Percentiles rank a stretch among this genome's conserved stretches.
Conservation (phyloP, 2,888 invertebrate genomes). For the Himalopsyche kuldschensis region DNA sequence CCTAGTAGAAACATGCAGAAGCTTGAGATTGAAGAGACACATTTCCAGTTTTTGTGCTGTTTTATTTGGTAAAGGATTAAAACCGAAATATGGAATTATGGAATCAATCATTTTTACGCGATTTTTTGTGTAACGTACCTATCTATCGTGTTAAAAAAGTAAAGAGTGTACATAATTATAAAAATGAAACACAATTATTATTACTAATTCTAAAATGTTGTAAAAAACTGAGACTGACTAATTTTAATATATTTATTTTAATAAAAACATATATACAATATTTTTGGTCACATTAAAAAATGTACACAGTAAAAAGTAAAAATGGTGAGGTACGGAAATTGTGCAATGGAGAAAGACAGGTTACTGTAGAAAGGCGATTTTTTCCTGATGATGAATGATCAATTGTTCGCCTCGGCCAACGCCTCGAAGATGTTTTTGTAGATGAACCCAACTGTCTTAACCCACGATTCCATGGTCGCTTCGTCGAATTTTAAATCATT, state of each 20-base stretch:
- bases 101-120: too few relatives aligned
- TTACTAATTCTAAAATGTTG: too few relatives aligned
- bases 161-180: too few relatives aligned
- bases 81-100: too few relatives aligned
- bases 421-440: constrained; percentile 52
- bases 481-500: constrained; percentile 52
- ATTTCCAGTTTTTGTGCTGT: too few relatives aligned
- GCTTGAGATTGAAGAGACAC: too few relatives aligned
- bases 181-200: too few relatives aligned
- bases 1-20: too few relatives aligned
- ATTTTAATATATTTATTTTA: background rate
- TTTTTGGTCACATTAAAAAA: constrained; percentile 23
- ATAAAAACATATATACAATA: constrained; percentile 21
- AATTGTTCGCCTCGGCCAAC: background rate
- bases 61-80: too few relatives aligned
- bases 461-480: constrained; percentile 52
- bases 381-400: background rate
- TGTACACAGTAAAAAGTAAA: constrained; percentile 12
- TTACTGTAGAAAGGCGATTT: background rate
- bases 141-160: too few relatives aligned
- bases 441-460: constrained; percentile 54
- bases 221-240: background rate
- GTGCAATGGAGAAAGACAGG: constrained; percentile 6
- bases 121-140: too few relatives aligned
- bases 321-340: constrained; percentile 26